A percentile compares a stretch with the other conserved stretches of the same genome.
These are phyloP conservation scores for Prietella phreatophila DNA, from an alignment of 2,113 vertebrate genomes.

Conservation along the genomic window DNA sequence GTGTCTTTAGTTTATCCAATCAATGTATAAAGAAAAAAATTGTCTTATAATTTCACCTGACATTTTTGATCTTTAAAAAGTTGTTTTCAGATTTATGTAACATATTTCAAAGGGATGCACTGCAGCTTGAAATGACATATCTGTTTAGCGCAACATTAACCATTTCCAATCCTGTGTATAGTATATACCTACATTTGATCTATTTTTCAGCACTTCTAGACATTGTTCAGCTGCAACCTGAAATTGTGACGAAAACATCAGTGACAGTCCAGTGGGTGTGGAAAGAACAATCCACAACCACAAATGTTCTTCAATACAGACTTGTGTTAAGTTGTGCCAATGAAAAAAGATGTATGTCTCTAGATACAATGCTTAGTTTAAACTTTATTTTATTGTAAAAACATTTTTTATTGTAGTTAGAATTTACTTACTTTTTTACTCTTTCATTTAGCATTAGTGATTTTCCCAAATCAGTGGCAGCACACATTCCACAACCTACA, in stretches of 20 bases:
- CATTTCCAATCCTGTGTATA: no score
- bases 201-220: conserved; percentile 58
- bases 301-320: conserved; percentile 53
- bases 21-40: background rate
- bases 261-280: conserved; percentile 56
- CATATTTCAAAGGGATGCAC: background rate
- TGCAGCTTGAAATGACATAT: background rate
- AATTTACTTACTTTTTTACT: background rate
- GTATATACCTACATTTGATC: no score
- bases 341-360: conserved; percentile 38
- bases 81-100: background rate
- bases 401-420: background rate
- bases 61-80: background rate
- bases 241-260: conserved; percentile 42
- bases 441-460: conserved; percentile 38
- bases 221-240: conserved; percentile 29
- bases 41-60: background rate
- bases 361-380: background rate
- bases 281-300: conserved; percentile 34
- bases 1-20: background rate
- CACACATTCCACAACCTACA: conserved; percentile 57
- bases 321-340: conserved; percentile 37
- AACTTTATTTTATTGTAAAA: background rate
- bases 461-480: conserved; percentile 54
- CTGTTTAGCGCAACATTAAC: background rate